Conservation (phyloP, 2,113 vertebrate genomes). For the Macquaria ambigua region DNA sequence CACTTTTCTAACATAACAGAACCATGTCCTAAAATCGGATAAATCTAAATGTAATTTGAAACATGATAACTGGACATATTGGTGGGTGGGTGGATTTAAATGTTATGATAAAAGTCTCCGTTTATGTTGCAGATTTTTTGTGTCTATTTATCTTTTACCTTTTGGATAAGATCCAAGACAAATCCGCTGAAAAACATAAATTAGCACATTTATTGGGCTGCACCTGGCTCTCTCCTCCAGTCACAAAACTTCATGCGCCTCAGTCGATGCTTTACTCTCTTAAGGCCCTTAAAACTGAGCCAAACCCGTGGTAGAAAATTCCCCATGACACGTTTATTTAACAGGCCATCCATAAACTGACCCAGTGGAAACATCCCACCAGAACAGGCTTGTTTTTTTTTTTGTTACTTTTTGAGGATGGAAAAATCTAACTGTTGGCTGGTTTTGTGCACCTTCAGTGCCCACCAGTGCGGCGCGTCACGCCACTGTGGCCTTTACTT, state of each 20-base stretch:
- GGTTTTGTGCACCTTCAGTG: constrained; percentile 45
- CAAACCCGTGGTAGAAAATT: constrained; percentile 34
- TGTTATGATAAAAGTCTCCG: constrained; percentile 22
- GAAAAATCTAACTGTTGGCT: constrained; percentile 30
- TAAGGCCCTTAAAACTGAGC: constrained; percentile 29
- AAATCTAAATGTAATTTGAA: neutral
- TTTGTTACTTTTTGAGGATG: neutral
- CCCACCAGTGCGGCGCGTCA: constrained; percentile 59
- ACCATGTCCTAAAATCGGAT: neutral
- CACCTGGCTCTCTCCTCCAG: constrained; percentile 60
- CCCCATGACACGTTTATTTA: constrained; percentile 30
- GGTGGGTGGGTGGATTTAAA: constrained; percentile 8
- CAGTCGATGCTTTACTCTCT: constrained; percentile 23
- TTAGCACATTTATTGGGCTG: constrained; percentile 56
- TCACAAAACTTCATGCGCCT: constrained; percentile 47
- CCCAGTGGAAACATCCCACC: constrained; percentile 50
- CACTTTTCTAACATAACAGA: neutral
- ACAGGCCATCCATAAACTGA: constrained; percentile 46
- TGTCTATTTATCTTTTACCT: constrained; percentile 51
- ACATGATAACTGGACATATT: constrained; percentile 8
- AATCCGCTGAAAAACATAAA: constrained; percentile 60
- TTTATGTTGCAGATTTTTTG: constrained; percentile 27
- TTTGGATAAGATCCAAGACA: constrained; percentile 58
- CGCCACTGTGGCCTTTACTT: constrained; percentile 67
- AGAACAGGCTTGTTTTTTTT: constrained; percentile 18